phyloP scores from a whole-genome alignment of 2,888 invertebrate species.

The Syritta pipiens region DNA sequence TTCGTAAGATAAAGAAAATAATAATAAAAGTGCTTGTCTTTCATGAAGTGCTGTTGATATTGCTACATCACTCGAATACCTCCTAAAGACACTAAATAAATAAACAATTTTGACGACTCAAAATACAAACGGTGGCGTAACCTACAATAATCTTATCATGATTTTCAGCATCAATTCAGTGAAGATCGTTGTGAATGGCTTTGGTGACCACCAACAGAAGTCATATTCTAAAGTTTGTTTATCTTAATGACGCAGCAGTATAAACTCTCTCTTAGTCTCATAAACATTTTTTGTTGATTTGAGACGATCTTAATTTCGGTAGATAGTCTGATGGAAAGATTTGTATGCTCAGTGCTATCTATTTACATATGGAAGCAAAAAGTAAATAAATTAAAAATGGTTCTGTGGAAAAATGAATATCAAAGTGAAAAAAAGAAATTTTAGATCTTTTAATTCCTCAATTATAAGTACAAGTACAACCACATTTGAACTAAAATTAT shows the following conservation, averaged over 20 bases:
- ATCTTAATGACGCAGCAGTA: slow-evolving; percentile 50
- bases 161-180: slow-evolving; percentile 3
- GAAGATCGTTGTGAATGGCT: slow-evolving; percentile 1
- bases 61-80: not conserved
- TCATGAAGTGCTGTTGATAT: slow-evolving; percentile 4
- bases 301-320: slow-evolving; percentile 24
- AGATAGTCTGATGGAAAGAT: too few species aligned
- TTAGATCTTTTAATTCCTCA: too few species aligned
- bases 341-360: too few species aligned
- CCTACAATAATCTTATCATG: slow-evolving; percentile 12
- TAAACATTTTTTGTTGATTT: slow-evolving; percentile 23
- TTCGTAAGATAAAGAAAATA: slow-evolving; percentile 5
- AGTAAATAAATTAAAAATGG: too few species aligned
- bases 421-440: too few species aligned
- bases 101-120: slow-evolving; percentile 21
- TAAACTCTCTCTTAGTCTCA: too few species aligned
- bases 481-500: too few species aligned
- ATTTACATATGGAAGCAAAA: too few species aligned
- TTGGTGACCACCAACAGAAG: slow-evolving; percentile 59
- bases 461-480: too few species aligned
- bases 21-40: not conserved
- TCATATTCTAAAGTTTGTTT: slow-evolving; percentile 37
- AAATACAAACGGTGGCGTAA: slow-evolving; percentile 1
- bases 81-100: slow-evolving; percentile 28
- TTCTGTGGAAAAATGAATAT: too few species aligned